Percentiles rank a stretch among this genome's conserved stretches.
These are phyloP conservation scores for Hydractinia symbiolongicarpus DNA, from an alignment of 30 jellyfish, hydroid and myxozoan genomes.

Conservation along the genomic window DNA sequence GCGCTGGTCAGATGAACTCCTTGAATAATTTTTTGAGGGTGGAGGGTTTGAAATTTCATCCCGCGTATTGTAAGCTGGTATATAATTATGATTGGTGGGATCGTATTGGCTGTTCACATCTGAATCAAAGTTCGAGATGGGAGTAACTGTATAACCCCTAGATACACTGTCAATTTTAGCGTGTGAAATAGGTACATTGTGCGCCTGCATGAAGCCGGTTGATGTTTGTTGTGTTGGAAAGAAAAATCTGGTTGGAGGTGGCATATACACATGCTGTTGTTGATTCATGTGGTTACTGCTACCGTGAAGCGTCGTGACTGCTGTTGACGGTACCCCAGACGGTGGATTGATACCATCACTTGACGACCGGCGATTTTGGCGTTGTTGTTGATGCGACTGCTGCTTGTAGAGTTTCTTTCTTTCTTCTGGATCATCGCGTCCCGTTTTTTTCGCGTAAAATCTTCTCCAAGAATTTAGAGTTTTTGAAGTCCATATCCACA, in stretches of 20 bases:
- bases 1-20: neutral
- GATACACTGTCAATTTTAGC: constrained; percentile 10
- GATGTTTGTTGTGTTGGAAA: constrained; percentile 3
- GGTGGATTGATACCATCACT: constrained; percentile 3
- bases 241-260: constrained; percentile 11
- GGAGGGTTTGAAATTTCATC: constrained; percentile 15
- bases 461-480: constrained; percentile 73
- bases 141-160: constrained; percentile 19
- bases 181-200: constrained; percentile 18
- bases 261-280: constrained; percentile 3
- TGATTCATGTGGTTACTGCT: constrained; percentile 1
- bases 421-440: neutral
- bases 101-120: neutral
- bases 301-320: constrained; percentile 13
- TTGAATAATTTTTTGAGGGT: constrained; percentile 10
- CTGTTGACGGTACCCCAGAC: neutral
- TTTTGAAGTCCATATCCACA: constrained; percentile 93
- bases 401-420: constrained; percentile 3
- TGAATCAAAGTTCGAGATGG: constrained; percentile 7
- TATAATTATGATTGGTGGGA: neutral
- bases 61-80: neutral
- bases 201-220: constrained; percentile 25
- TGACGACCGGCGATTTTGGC: neutral
- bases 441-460: constrained; percentile 27
- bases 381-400: neutral